Evolutionary conservation across 2,888 invertebrate genomes (phyloP), one percentile per base, ranked within the genome.

Genomic region (Saturnia pavonia): DNA sequence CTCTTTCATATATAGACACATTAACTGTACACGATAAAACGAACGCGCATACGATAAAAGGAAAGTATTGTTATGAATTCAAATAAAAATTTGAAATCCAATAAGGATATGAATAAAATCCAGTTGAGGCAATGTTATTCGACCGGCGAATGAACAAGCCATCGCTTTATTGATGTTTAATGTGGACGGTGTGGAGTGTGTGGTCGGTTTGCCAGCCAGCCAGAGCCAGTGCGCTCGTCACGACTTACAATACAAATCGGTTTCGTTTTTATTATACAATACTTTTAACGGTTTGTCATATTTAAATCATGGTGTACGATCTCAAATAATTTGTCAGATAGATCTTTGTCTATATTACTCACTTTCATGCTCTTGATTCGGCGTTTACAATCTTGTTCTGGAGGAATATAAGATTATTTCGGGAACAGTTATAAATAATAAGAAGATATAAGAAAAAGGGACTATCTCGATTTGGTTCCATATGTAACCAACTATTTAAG

Each of bases 81-180:
- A 19, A 65, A 65, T 65, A 40, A 65, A 34, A 65, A 19, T 40
- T 25, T n/a, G 1, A 40, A 65, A 40, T 40, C 65, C 40, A 19
- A 65, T 65, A n/a, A 40, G 19, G 16, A 40, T 14, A 40, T 65
- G 40, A 65, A 65, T 65, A 65, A 65, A 65, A 65, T 65, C 65
- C 65, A 19, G 34, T 65, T 65, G 40, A 40, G 9, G 34, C n/a
- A 16, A 65, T 40, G 34, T 65, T 40, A 40, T 40, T 65, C 65
- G 40, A n/a, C 40, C n/a, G 65, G 40, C 12, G 40, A 65, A 40
- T 65, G 40, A 65, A 65, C 40, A 65, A 34, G 40, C 65, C 65
- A 40, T 65, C 65, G 40, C 19, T 40, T 65, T 40, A 65, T 19
- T 40, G 65, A 65, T 40, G 65, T 65, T 19, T 40, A 40, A 40